Evolutionary conservation across 2,888 invertebrate species (phyloP), one percentile per base, ranked within the genome.

Genomic region (Heliconius charithonia): DNA sequence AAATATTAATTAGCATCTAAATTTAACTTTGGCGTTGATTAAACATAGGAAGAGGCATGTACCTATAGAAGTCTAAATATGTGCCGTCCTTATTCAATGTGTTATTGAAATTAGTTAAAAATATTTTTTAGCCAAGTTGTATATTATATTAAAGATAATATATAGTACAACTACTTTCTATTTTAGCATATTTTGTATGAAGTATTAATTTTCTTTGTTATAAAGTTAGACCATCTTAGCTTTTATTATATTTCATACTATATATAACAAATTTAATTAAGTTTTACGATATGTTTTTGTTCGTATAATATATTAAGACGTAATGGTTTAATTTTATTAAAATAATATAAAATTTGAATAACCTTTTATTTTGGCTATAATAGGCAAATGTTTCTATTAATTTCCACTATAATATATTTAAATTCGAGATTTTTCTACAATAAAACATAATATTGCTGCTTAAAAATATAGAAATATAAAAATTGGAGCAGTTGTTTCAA

Each of bases 401-500:
- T 62, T 37, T 27, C 41, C 13, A 69, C 27, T 76, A 62, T 69
- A 59, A 56, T 29, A 59, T 32, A 6, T 29, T 77, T 59, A 25
- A 41, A 10, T 56, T 77, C 65, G n/a, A 73, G 56, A 27, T 56
- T 72, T 41, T 41, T 71, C 25, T 25, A 37, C 69, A 82, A 77
- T 77, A 75, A 73, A 72, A 25, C 75, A 73, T 80, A 85, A 86
- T 83, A 84, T 84, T 80, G 85, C 83, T 80, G 84, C 82, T 84
- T 66, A 59, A 70, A 76, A 75, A 69, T 71, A 71, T 66, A 65
- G 70, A 78, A 75, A 76, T 71, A 74, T 75, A 83, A 86, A 87
- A 90, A 87, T 85, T 90, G 84, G 90, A 89, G 88, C 89, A 89
- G 82, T 77, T 75, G 65, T 83, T 86, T 87, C 86, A 88, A 88